Conservation (phyloP, 2,797 vertebrate species). For the Carcharodon carcharias region DNA sequence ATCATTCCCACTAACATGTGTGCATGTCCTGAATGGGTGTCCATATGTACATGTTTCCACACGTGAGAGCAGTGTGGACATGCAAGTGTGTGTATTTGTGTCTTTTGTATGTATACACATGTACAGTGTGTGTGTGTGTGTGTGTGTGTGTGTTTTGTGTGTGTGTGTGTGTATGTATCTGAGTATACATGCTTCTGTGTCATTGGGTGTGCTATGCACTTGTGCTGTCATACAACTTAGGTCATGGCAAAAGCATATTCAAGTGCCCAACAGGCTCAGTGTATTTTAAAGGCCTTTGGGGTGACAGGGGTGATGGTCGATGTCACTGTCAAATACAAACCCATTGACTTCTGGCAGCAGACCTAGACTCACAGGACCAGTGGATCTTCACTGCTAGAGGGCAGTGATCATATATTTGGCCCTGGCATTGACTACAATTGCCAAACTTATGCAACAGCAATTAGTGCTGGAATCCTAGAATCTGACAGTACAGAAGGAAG, state of each 20-base stretch:
- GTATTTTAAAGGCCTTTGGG: constrained; percentile 42
- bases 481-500: not conserved
- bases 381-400: not conserved
- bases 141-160: not conserved
- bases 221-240: not conserved
- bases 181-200: not conserved
- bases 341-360: constrained; percentile 48
- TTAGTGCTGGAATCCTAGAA: not conserved
- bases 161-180: not conserved
- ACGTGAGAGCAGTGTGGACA: constrained; percentile 28
- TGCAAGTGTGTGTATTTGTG: not conserved
- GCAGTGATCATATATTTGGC: not conserved
- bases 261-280: not conserved
- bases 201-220: not conserved
- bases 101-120: not conserved
- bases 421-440: not conserved
- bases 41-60: not conserved
- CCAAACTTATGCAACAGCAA: not conserved
- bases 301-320: constrained; percentile 57
- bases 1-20: constrained; percentile 37
- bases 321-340: constrained; percentile 57
- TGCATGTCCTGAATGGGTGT: constrained; percentile 40
- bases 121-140: not conserved
- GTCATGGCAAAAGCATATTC: not conserved
- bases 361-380: not conserved